Percentiles rank a stretch among this genome's conserved stretches.
Evolutionary conservation across 35 echinoderm and acorn worm species (phyloP).

Genomic region (Diadema setosum): DNA sequence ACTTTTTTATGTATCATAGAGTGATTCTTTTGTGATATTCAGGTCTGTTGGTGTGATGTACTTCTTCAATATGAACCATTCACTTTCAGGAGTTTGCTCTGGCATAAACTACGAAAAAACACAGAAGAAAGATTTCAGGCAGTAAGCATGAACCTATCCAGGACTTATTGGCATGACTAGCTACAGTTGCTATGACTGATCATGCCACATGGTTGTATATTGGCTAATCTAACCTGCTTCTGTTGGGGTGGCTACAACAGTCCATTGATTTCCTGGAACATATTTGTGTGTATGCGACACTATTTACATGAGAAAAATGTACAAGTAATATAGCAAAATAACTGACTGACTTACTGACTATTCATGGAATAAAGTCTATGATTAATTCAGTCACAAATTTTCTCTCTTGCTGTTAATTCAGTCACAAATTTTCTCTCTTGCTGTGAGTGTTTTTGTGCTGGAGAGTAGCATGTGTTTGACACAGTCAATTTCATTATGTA

Average conservation of each 20-base stretch:
- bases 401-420: too few relatives aligned
- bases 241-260: background rate
- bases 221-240: background rate
- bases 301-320: background rate
- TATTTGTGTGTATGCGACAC: background rate
- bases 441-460: too few relatives aligned
- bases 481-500: too few relatives aligned
- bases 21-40: background rate
- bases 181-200: background rate
- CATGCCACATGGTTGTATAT: background rate
- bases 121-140: background rate
- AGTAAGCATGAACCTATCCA: background rate
- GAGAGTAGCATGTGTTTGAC: too few relatives aligned
- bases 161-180: background rate
- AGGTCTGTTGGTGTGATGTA: background rate
- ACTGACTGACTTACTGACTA: background rate
- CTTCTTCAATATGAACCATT: background rate
- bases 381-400: background rate
- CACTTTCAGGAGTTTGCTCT: background rate
- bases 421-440: too few relatives aligned
- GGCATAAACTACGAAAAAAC: background rate
- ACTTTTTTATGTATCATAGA: background rate
- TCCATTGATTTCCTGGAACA: background rate
- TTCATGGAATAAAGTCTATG: slow-evolving; percentile 6
- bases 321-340: background rate